Evolutionary conservation across 2,113 vertebrate species (phyloP), one percentile per base, ranked within the genome.

Genomic region (Scatophagus argus): DNA sequence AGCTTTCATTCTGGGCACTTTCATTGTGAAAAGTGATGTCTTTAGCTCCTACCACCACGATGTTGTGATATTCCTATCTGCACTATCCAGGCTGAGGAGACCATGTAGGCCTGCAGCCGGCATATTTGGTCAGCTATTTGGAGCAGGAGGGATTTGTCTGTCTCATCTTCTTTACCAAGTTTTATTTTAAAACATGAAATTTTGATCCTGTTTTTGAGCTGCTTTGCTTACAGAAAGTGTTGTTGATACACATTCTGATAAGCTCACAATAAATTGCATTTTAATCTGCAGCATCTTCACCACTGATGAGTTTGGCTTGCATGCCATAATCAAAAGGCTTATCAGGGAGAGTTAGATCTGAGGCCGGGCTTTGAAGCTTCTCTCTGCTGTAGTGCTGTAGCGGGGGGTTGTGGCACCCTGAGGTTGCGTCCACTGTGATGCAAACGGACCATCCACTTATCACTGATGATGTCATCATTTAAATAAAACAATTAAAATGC

Each of bases 401-500:
- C 49, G 14, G 73, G 43, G 34, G 41, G 47, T 58, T 56, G 71
- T 52, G 65, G 51, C 70, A 47, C 13, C 41, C 55, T 21, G 25
- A 67, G 81, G 43, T 55, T 32, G 31, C 14, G 58, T 69, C 34
- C 58, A 23, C 19, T 67, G 31, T 23, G 32, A 76, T 82, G 74
- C 79, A 74, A 85, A 34, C 54, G 77, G 68, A 66, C 63, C 58
- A 74, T 90, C 82, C 88, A 77, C 47, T 85, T 73, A 80, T 81
- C 46, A 14, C 43, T 84, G 79, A 89, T 87, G 77, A 82, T 78
- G 61, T 54, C 65, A 34, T 5, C 12, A 49, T 80, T 87, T 38
- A 72, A 86, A 90, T 63, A 41, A 56, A 70, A 55, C 46, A 74
- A 77, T 68, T 80, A 54, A 78, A 84, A 74, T 61, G 44, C 61